Evolutionary conservation across 92 coral and sea anemone genomes (phyloP), one percentile per base, ranked within the genome.

Genomic region (Pocillopora grandis): DNA sequence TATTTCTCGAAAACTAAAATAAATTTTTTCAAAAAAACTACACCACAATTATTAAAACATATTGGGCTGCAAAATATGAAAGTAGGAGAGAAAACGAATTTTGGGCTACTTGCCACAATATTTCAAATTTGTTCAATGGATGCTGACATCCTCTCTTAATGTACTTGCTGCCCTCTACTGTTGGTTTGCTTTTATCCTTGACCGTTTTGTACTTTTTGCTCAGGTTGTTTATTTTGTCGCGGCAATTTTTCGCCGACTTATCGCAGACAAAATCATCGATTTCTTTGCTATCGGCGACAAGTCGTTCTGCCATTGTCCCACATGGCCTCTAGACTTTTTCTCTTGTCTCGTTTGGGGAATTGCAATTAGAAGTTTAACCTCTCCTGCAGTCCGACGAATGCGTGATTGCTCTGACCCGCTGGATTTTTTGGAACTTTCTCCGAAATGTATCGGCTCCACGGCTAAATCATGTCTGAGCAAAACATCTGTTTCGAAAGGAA

Each of bases 121-220:
- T 23, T 23, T 23, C 23, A 23, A 23, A 0, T 23, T 23, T 23
- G 23, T 23, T 23, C 23, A 0, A 23, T 23, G 23, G 23, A 23
- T 23, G 23, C 23, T 23, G 23, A 23, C 23, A 23, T 23, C 23
- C 23, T 23, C 23, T 23, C 23, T n/a, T n/a, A n/a, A 82, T 70
- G 65, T 18, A 71, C 60, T 82, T 58, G 61, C 78, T 82, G 77
- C 86, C 78, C 70, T 82, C 86, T 72, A 71, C 86, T 33, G 79
- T 71, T 69, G 57, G 21, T 19, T 73, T 71, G 62, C 71, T 82
- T 18, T 82, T 82, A 78, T 82, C 86, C 72, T 71, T 82, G 37
- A 73, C 70, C n/a, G 61, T 15, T n/a, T 68, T 80, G 66, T 80
- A 67, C 55, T 80, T 80, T 27, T 80, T 80, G 27, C 15, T 67